Percentiles rank a stretch among this genome's conserved stretches.
Evolutionary conservation across 23 tunicate genomes (phyloP).

Genomic region (Styela clava): DNA sequence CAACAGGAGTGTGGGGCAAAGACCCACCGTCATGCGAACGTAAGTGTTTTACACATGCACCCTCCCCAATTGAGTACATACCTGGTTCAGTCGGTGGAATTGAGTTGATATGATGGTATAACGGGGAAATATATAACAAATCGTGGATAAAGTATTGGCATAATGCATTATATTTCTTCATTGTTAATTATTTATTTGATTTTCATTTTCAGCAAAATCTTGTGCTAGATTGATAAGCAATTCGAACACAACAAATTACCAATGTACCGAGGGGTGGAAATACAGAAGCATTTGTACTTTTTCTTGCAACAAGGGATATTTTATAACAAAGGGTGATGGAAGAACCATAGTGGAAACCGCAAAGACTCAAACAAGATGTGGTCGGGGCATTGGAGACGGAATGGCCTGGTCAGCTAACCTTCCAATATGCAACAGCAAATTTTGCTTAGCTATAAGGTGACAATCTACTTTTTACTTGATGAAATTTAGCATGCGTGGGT

Average conservation of each 20-base stretch:
- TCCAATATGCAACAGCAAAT: slow-evolving; percentile 22
- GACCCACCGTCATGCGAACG: slow-evolving; percentile 20
- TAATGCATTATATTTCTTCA: too few relatives aligned
- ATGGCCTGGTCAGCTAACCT: slow-evolving; percentile 15
- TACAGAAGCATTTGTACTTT: slow-evolving; percentile 15
- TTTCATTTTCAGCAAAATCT: slow-evolving; percentile 18
- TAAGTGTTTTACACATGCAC: neutral
- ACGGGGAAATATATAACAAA: too few relatives aligned
- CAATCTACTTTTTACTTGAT: too few relatives aligned
- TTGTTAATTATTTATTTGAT: too few relatives aligned
- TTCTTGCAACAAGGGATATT: slow-evolving; percentile 18
- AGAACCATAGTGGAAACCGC: slow-evolving; percentile 5
- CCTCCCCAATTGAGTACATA: too few relatives aligned
- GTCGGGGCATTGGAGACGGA: neutral
- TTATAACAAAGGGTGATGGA: slow-evolving; percentile 7
- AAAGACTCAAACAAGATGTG: slow-evolving; percentile 2
- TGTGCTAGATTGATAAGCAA: slow-evolving; percentile 15
- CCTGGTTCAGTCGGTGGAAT: too few relatives aligned
- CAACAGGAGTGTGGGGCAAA: slow-evolving; percentile 7
- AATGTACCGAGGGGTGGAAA: slow-evolving; percentile 26
- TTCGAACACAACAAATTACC: neutral
- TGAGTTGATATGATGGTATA: too few relatives aligned
- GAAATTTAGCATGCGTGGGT: too few relatives aligned
- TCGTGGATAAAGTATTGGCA: too few relatives aligned
- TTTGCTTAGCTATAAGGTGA: slow-evolving; percentile 11